Evolutionary conservation across 2,113 vertebrate species (phyloP).

Genomic region (Neotoma lepida): DNA sequence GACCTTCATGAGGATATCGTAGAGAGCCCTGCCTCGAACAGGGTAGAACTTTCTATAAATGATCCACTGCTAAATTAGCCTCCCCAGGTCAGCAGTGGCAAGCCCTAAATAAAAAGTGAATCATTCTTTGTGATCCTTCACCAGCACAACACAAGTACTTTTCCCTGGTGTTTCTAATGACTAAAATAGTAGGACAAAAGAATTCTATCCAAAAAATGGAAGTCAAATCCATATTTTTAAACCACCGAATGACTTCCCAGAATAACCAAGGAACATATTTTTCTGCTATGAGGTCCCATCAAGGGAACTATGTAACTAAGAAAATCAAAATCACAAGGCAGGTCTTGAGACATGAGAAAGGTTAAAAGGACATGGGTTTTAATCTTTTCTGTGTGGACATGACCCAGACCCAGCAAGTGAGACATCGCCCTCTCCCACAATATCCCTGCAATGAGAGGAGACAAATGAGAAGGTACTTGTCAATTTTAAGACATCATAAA

Average conservation of each 20-base stretch:
- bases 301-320: conserved; percentile 5
- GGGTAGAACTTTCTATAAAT: conserved; percentile 83
- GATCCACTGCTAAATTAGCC: conserved; percentile 85
- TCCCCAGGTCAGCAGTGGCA: conserved; percentile 71
- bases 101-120: conserved; percentile 85
- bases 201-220: conserved; percentile 38
- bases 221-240: conserved; percentile 52
- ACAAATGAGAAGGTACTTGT: conserved; percentile 69
- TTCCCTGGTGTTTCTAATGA: conserved; percentile 70
- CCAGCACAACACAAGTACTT: conserved; percentile 61
- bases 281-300: conserved; percentile 18
- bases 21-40: conserved; percentile 83
- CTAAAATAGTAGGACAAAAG: conserved; percentile 79
- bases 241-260: conserved; percentile 49
- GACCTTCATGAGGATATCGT: conserved; percentile 82
- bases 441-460: not conserved
- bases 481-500: conserved; percentile 77
- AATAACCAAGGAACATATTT: conserved; percentile 45
- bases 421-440: conserved; percentile 36
- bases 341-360: not conserved
- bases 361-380: not conserved
- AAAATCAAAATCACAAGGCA: conserved; percentile 54
- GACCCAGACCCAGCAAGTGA: conserved; percentile 22
- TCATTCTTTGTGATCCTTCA: conserved; percentile 79
- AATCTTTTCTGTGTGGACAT: conserved; percentile 4